A percentile compares a stretch with the other conserved stretches of the same genome.
These are phyloP conservation scores for Mola mola DNA, from an alignment of 2,113 vertebrate species.

Conservation along the genomic window DNA sequence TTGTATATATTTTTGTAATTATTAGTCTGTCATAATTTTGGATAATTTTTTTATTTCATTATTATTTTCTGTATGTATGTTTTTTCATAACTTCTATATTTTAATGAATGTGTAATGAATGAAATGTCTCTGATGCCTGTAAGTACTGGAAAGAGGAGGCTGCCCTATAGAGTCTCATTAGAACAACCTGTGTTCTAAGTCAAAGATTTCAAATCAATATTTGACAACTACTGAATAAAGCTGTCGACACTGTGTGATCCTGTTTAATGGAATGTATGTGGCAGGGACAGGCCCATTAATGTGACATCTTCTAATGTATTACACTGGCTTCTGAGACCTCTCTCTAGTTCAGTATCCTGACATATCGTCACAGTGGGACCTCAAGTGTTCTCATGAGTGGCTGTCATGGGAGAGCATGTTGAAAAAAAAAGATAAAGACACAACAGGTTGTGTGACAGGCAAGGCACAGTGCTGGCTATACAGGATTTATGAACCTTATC, in stretches of 20 bases:
- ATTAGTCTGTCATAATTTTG: too few relatives aligned
- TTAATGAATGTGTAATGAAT: too few relatives aligned
- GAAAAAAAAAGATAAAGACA: not conserved
- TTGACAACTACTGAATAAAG: slow-evolving; percentile 13
- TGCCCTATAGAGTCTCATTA: slow-evolving; percentile 37
- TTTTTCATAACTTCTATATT: too few relatives aligned
- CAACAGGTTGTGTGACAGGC: too few relatives aligned
- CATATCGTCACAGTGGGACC: not conserved
- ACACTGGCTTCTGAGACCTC: not conserved
- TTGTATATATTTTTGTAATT: too few relatives aligned
- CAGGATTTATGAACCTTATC: too few relatives aligned
- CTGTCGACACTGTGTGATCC: not conserved
- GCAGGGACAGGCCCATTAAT: slow-evolving; percentile 15
- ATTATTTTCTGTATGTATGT: too few relatives aligned
- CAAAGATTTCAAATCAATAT: slow-evolving; percentile 37
- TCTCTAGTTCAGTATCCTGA: not conserved
- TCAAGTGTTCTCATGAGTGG: not conserved
- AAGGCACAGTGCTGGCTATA: too few relatives aligned
- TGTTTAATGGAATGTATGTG: slow-evolving; percentile 6
- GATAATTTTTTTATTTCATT: too few relatives aligned
- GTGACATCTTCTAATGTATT: slow-evolving; percentile 9
- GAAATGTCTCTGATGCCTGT: not conserved
- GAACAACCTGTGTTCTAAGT: slow-evolving; percentile 17
- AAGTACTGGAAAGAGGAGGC: too few relatives aligned
- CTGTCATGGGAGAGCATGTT: slow-evolving; percentile 18